Evolutionary conservation across 2,113 vertebrate species (phyloP).

Genomic region (Lates calcarifer): DNA sequence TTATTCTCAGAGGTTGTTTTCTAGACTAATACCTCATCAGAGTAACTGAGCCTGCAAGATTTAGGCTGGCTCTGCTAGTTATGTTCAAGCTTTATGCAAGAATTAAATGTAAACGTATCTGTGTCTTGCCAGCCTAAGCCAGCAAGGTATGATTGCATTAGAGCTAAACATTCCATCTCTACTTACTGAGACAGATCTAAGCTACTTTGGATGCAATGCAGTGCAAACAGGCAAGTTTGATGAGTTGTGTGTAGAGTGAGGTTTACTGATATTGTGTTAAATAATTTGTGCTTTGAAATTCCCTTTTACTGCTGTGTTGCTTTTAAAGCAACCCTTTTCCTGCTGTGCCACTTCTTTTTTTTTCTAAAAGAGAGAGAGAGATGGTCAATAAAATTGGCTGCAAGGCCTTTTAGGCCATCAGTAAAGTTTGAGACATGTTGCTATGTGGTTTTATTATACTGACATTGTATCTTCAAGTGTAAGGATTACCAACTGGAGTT

Average conservation of each 20-base stretch:
- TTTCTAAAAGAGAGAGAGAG: background rate
- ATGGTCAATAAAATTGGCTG: background rate
- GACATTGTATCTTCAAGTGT: background rate
- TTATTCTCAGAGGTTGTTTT: constrained; percentile 15
- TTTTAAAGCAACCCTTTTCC: no score
- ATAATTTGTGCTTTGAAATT: constrained; percentile 9
- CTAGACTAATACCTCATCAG: background rate
- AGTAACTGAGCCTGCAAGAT: constrained; percentile 6
- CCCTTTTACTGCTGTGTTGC: background rate
- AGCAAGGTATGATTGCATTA: constrained; percentile 10
- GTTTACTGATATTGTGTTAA: background rate
- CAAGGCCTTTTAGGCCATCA: background rate
- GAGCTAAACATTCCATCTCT: constrained; percentile 9
- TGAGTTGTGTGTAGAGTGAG: background rate
- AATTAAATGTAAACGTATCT: constrained; percentile 29
- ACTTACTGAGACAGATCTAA: constrained; percentile 16
- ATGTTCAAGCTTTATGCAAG: constrained; percentile 26
- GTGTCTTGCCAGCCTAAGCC: constrained; percentile 17
- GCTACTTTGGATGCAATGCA: constrained; percentile 1
- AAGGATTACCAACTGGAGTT: background rate
- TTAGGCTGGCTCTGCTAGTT: constrained; percentile 6
- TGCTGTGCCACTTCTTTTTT: background rate
- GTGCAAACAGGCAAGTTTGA: background rate
- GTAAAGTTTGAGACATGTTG: background rate
- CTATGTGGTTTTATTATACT: background rate